Base-by-base conservation (phyloP, 2,113 vertebrate genomes). In the Pseudopodoces humilis region DNA sequence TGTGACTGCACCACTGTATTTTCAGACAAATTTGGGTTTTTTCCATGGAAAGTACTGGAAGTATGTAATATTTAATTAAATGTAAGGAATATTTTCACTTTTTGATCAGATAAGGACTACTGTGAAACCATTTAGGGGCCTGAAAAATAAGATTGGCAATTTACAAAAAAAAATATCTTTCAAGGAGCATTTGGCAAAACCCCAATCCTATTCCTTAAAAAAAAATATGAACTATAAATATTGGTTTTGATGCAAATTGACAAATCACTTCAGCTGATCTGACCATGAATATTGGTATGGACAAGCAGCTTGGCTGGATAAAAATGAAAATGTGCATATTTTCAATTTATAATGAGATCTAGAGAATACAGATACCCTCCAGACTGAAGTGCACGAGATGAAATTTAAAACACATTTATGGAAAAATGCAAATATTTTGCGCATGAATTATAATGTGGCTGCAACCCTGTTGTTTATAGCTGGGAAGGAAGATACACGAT, bases 361-460 rank as follows among this genome's bases (percentile, higher is more conserved):
- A 60, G 53, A 71, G 52, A 82, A 25, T 47, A 67, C 4, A 76
- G 47, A 64, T 90, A 60, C 44, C n/a, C 49, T 76, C 69, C 74
- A 83, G 65, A 80, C 74, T 50, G 63, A 86, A 95, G 35, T 11
- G 46, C 16, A 17, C 0, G 22, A 50, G 89, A 30, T 55, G 16
- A 92, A 86, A 94, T 88, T 49, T 69, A 43, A 91, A 95, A 84
- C 77, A 47, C 46, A 88, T 82, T 94, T 82, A 69, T 69, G 49
- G 82, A 83, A 95, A 92, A 86, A 95, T 82, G 62, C 65, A 89
- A 91, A 94, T 91, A 69, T 86, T 92, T 89, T 91, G 59, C 0
- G 2, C 67, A 53, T 91, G 69, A 94, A 95, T 93, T 95, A 71
- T 41, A 91, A 94, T 52, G 62, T 71, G 43, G 30, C 53, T 86